phyloP scores from a whole-genome alignment of 2,888 invertebrate species.

The Cloeon dipterum region DNA sequence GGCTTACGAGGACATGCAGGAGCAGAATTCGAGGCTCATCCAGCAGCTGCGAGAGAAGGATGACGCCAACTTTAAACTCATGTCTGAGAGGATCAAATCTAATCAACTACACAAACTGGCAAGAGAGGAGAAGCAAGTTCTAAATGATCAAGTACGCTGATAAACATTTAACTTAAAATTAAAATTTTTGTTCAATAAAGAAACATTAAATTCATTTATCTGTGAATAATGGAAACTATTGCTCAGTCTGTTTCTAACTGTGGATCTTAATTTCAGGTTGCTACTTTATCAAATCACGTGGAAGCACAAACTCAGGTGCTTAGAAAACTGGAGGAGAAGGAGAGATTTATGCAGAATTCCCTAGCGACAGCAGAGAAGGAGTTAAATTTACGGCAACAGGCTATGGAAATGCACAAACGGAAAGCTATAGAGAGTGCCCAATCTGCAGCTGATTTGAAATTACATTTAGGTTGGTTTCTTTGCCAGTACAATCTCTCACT shows the following conservation, averaged over 20 bases:
- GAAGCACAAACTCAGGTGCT: conserved; percentile 89
- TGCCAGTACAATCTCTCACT: background rate
- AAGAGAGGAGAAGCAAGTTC: conserved; percentile 79
- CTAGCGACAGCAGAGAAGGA: conserved; percentile 88
- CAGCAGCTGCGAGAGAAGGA: conserved; percentile 92
- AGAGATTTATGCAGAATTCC: conserved; percentile 74
- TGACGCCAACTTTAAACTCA: conserved; percentile 94
- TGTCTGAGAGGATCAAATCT: conserved; percentile 91
- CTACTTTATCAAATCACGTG: conserved; percentile 64
- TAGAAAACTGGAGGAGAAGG: conserved; percentile 86
- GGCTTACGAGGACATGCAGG: conserved; percentile 98
- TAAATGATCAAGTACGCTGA: conserved; percentile 56
- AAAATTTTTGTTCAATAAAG: too few species aligned
- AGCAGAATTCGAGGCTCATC: conserved; percentile 84
- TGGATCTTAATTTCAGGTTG: conserved; percentile 23
- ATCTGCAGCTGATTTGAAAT: conserved; percentile 86
- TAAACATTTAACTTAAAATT: too few species aligned
- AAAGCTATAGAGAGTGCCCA: conserved; percentile 96
- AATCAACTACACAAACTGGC: conserved; percentile 88
- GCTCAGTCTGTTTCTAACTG: background rate
- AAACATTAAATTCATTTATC: background rate
- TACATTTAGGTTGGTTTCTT: conserved; percentile 71
- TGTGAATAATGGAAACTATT: too few species aligned
- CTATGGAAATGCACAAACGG: conserved; percentile 93
- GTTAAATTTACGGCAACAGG: conserved; percentile 72